A percentile compares a stretch with the other conserved stretches of the same genome.
Evolutionary conservation across 2,888 invertebrate genomes (phyloP).

Genomic region (Standfussiana lucernea): DNA sequence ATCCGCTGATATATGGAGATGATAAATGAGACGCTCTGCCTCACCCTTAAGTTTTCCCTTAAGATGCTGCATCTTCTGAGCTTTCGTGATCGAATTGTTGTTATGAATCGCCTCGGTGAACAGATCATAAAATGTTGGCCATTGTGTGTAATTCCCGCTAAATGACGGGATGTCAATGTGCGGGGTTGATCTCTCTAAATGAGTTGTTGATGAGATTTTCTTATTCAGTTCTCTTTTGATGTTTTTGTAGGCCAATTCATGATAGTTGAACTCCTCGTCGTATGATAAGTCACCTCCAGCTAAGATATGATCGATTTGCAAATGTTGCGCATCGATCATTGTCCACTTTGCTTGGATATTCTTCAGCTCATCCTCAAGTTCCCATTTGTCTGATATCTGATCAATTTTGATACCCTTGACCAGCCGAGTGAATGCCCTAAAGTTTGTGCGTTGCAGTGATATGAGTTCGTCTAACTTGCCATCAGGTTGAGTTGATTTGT

Average conservation of each 20-base stretch:
- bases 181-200: background rate
- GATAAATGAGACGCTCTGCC: too few relatives aligned
- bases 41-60: too few relatives aligned
- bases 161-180: background rate
- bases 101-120: constrained; percentile 3
- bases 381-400: background rate
- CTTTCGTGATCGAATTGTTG: too few relatives aligned
- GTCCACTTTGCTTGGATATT: background rate
- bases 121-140: constrained; percentile 6
- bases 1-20: too few relatives aligned
- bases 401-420: background rate
- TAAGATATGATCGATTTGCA: constrained; percentile 8
- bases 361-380: constrained; percentile 5
- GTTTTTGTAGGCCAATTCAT: background rate
- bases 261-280: background rate
- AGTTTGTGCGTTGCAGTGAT: background rate
- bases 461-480: background rate
- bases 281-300: background rate
- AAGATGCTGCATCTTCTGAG: too few relatives aligned
- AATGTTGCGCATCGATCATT: background rate
- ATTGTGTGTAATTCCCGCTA: background rate
- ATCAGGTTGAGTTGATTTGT: background rate
- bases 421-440: constrained; percentile 1
- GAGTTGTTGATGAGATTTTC: background rate
- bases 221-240: background rate